A percentile compares a stretch with the other conserved stretches of the same genome.
phyloP scores from a whole-genome alignment of 2,888 invertebrate genomes.

The Pelosia muscerda region DNA sequence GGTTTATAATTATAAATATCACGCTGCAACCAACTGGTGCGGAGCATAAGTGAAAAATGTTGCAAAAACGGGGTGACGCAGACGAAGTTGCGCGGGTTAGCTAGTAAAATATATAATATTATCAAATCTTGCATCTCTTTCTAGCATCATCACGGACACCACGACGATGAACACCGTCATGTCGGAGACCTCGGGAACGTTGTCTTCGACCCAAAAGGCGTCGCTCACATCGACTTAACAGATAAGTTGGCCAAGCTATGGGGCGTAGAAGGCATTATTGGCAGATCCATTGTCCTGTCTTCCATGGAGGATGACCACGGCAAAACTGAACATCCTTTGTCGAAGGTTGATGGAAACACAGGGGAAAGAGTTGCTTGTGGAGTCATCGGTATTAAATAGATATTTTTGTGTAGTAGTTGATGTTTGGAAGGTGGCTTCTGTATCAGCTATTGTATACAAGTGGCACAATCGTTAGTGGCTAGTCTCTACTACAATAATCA shows the following conservation, averaged over 20 bases:
- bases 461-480: too few species aligned
- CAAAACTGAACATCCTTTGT: slow-evolving; percentile 89
- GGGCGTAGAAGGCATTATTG: slow-evolving; percentile 90
- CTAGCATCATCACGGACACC: slow-evolving; percentile 92
- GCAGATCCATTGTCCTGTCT: slow-evolving; percentile 93
- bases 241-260: slow-evolving; percentile 88
- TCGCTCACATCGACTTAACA: slow-evolving; percentile 86
- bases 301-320: slow-evolving; percentile 92
- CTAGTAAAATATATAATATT: neutral
- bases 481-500: too few species aligned
- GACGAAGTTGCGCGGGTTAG: too few species aligned
- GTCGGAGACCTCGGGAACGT: slow-evolving; percentile 96
- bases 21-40: too few species aligned
- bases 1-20: too few species aligned
- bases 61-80: too few species aligned
- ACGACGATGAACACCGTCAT: slow-evolving; percentile 89
- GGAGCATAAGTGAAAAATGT: too few species aligned
- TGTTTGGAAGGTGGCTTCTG: too few species aligned
- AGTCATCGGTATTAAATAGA: slow-evolving; percentile 92
- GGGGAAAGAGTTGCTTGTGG: slow-evolving; percentile 94
- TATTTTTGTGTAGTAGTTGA: neutral
- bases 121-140: slow-evolving; percentile 28
- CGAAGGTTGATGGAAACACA: slow-evolving; percentile 93
- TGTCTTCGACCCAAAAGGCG: slow-evolving; percentile 85
- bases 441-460: too few species aligned